Percentiles rank a stretch among this genome's conserved stretches.
These are phyloP conservation scores for Peromyscus attwateri DNA, from an alignment of 2,797 vertebrate species.

Conservation along the genomic window DNA sequence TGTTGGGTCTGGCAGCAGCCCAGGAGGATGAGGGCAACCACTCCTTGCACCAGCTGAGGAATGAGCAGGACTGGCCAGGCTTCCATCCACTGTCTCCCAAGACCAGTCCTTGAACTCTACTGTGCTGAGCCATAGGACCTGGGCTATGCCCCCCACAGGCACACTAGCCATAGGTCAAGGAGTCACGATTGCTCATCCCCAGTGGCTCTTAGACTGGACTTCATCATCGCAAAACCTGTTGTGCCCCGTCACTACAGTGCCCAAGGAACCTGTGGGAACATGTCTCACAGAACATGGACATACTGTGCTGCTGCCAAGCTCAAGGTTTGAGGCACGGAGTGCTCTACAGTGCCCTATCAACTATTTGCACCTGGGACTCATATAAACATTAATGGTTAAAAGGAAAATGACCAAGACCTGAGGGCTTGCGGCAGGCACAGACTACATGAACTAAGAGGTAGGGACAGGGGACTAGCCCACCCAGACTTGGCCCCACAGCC, in stretches of 20 bases:
- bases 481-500: not conserved
- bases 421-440: not conserved
- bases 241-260: not conserved
- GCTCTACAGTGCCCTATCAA: not conserved
- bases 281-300: not conserved
- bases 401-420: not conserved
- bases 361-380: not conserved
- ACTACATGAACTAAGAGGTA: too few relatives aligned
- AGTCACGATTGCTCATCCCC: not conserved
- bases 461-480: too few relatives aligned
- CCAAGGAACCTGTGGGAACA: not conserved
- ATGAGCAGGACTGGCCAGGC: too few relatives aligned
- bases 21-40: not conserved
- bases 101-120: not conserved
- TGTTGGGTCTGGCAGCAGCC: not conserved
- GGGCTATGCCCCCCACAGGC: too few relatives aligned
- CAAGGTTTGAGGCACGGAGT: not conserved
- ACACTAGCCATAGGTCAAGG: not conserved
- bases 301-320: not conserved
- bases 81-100: not conserved
- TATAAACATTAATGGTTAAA: not conserved
- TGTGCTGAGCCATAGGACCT: rapidly evolving
- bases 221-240: not conserved
- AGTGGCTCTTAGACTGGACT: not conserved
- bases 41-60: not conserved